Percentiles rank a stretch among this genome's conserved stretches.
These are phyloP conservation scores for Autographa pulchrina DNA, from an alignment of 2,888 invertebrate species.

Conservation along the genomic window DNA sequence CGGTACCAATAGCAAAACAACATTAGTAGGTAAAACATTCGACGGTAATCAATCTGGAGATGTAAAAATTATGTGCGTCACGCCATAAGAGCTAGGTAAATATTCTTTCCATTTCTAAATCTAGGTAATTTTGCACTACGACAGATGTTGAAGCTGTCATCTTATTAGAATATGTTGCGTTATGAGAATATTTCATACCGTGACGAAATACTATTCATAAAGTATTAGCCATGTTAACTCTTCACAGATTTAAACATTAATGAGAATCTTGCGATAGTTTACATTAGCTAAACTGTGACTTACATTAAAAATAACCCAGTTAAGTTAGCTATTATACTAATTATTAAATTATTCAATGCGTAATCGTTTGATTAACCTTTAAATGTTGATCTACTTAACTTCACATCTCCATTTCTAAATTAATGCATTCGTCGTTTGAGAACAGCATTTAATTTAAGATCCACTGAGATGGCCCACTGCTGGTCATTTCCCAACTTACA, in stretches of 20 bases:
- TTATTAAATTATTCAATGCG: background rate
- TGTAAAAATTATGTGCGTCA: too few relatives aligned
- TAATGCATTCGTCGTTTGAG: too few relatives aligned
- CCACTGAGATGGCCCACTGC: too few relatives aligned
- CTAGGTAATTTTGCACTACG: background rate
- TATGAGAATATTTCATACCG: constrained; percentile 23
- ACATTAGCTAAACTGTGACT: background rate
- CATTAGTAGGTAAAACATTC: too few relatives aligned
- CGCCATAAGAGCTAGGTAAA: too few relatives aligned
- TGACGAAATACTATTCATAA: constrained; percentile 23
- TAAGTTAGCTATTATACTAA: background rate
- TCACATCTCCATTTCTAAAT: too few relatives aligned
- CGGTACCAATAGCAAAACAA: too few relatives aligned
- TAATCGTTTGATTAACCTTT: background rate
- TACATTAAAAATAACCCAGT: constrained; percentile 13
- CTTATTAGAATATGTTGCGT: constrained; percentile 27
- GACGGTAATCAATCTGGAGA: too few relatives aligned
- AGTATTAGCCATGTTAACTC: constrained; percentile 16
- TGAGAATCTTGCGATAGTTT: constrained; percentile 18
- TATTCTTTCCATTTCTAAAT: too few relatives aligned
- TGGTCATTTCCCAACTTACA: too few relatives aligned
- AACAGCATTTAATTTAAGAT: too few relatives aligned
- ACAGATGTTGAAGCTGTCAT: constrained; percentile 14
- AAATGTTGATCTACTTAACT: too few relatives aligned
- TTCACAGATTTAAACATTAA: constrained; percentile 24